Percentiles rank a stretch among this genome's conserved stretches.
Evolutionary conservation across 2,797 vertebrate species (phyloP).

Genomic region (Liasis olivaceus): DNA sequence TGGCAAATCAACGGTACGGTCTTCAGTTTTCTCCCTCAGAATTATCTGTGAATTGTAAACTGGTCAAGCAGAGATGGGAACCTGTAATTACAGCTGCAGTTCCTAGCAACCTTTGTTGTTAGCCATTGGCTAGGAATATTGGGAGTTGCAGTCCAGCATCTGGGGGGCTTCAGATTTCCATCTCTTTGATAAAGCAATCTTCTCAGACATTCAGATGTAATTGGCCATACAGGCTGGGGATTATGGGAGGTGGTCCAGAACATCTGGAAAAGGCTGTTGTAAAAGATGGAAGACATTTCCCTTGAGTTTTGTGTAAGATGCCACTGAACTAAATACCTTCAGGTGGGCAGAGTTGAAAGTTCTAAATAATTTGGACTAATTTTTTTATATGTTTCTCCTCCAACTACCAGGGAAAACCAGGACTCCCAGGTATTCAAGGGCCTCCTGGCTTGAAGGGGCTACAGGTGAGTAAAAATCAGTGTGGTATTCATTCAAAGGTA

Average conservation of each 20-base stretch:
- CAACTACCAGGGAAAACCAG: constrained; percentile 71
- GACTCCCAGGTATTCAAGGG: constrained; percentile 74
- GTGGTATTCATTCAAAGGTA: neutral
- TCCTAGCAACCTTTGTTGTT: neutral
- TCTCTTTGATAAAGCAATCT: neutral
- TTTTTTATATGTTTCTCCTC: neutral
- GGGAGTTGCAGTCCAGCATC: neutral
- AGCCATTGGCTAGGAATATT: neutral
- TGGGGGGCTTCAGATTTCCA: neutral
- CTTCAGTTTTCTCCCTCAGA: neutral
- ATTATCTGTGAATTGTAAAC: neutral
- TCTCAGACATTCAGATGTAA: neutral
- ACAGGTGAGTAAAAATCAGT: constrained; percentile 65
- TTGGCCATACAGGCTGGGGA: neutral
- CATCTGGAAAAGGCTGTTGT: neutral
- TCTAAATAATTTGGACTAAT: neutral
- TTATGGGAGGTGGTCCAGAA: neutral
- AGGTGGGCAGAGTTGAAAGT: neutral
- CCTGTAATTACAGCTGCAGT: neutral
- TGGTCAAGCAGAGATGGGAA: neutral
- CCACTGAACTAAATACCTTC: neutral
- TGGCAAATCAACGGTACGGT: neutral
- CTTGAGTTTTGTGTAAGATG: neutral
- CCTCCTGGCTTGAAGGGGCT: constrained; percentile 72
- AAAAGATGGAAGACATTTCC: neutral